phyloP scores from a whole-genome alignment of 2,888 invertebrate species.

The Ormyrus thymus region DNA sequence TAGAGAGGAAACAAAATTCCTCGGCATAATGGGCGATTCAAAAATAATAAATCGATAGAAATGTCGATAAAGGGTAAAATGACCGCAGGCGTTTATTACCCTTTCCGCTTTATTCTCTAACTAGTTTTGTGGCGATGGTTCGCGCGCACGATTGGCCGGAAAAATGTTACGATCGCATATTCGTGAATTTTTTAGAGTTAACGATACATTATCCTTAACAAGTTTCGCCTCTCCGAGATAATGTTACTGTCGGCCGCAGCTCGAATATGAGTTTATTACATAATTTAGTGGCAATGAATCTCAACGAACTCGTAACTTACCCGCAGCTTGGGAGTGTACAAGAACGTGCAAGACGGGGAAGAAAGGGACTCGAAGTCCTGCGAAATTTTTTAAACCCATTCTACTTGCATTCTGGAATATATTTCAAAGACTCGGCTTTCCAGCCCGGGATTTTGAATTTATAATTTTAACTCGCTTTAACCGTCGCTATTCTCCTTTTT shows the following conservation, averaged over 20 bases:
- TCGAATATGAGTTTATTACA: conserved; percentile 52
- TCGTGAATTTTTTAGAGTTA: conserved; percentile 41
- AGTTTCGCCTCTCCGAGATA: conserved; percentile 41
- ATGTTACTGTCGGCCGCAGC: conserved; percentile 38
- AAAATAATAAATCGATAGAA: no score
- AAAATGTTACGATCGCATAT: conserved; percentile 36
- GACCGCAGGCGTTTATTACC: no score
- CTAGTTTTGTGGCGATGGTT: no score
- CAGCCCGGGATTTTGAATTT: background rate
- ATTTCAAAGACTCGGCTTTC: background rate
- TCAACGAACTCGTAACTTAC: conserved; percentile 47
- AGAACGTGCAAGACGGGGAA: background rate
- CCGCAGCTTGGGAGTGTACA: conserved; percentile 20
- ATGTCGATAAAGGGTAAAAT: no score
- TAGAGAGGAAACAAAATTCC: no score
- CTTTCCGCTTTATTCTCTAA: no score
- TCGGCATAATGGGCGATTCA: no score
- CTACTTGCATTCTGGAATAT: conserved; percentile 8
- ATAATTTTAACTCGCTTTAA: no score
- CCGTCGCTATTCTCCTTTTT: no score
- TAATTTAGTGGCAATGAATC: conserved; percentile 55
- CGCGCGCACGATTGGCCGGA: background rate
- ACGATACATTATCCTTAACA: conserved; percentile 53
- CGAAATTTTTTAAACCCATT: conserved; percentile 39
- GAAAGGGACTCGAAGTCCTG: conserved; percentile 15